Evolutionary conservation across 1,140 invertebrate genomes (phyloP), one percentile per base, ranked within the genome.

Genomic region (Bradysia coprophila): DNA sequence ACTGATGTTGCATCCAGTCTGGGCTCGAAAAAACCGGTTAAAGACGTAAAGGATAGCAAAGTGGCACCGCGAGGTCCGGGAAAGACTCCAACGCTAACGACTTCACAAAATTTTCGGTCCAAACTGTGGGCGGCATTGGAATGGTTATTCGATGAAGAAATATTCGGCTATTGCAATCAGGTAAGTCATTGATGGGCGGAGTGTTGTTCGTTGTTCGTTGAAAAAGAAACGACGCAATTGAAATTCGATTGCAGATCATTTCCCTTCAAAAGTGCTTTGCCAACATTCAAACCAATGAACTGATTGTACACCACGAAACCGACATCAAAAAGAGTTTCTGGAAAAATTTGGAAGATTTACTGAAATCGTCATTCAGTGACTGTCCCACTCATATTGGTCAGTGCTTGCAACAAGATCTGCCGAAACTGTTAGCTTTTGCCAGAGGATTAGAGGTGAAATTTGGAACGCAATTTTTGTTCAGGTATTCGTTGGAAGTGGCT

Each of bases 61-160:
- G n/a, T 22, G 5, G 5, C 11, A 22, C 64, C 63, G 53, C 60
- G 61, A 21, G 74, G 68, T n/a, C 81, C 81, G 3, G 82, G 82
- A 3, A 65, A 75, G 56, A 73, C 76, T 3, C 57, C 57, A 0
- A 63, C 69, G 18, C 61, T 86, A 45, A 73, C 77, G 2, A 71
- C 79, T 43, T 75, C 78, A 8, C 71, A 79, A 50, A 72, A 75
- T 49, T 78, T 86, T 49, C 61, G 81, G 31, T 73, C 72, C 32
- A 73, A 72, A 47, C 66, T 90, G 23, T 88, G 84, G 82, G 72
- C 72, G 45, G 81, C 78, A 48, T 66, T 88, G 50, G 82, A 88
- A 61, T 76, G 76, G 57, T 53, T 82, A 18, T 76, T 83, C 54
- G 78, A 82, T 47, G 72, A 77, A 43, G 69, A 69, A 42, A 71